phyloP scores from a whole-genome alignment of 2,797 vertebrate species.

The Clangula hyemalis region DNA sequence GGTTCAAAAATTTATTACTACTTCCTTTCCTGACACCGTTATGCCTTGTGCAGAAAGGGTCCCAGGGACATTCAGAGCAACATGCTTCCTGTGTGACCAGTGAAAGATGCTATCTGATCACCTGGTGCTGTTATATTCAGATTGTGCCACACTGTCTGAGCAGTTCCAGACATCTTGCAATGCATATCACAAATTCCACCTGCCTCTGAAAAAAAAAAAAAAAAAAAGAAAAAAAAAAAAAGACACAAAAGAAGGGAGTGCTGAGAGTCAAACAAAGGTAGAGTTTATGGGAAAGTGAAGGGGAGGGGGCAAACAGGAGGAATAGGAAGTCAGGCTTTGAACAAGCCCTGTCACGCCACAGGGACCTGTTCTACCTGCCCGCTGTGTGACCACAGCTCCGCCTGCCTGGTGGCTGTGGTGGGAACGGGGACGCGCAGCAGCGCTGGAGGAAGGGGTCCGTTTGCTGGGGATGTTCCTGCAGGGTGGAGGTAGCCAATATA shows the following conservation, averaged over 20 bases:
- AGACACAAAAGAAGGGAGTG: conserved; percentile 3
- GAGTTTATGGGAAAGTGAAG: conserved; percentile 55
- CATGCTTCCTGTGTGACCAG: not conserved
- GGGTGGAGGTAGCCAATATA: not conserved
- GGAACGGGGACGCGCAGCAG: not conserved
- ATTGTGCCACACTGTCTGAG: not conserved
- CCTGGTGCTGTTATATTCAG: not conserved
- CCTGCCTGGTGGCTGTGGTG: conserved; percentile 47
- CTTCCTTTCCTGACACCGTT: not conserved
- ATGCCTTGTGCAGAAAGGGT: not conserved
- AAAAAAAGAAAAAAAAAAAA: not conserved
- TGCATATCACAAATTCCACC: not conserved
- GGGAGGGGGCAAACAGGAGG: conserved; percentile 27
- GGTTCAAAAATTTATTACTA: not conserved
- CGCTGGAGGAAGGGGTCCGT: not conserved
- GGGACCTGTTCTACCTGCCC: conserved; percentile 55
- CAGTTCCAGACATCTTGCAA: conserved; percentile 1
- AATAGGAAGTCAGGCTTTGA: conserved; percentile 45
- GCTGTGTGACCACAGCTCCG: conserved; percentile 49
- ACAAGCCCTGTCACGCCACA: conserved; percentile 29
- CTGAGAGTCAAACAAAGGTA: conserved; percentile 64
- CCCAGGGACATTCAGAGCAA: not conserved
- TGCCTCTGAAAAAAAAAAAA: not conserved
- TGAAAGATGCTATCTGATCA: not conserved
- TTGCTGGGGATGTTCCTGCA: not conserved